A percentile compares a stretch with the other conserved stretches of the same genome.
Conservation (phyloP, 1,140 invertebrate species). For the Pissodes strobi region DNA sequence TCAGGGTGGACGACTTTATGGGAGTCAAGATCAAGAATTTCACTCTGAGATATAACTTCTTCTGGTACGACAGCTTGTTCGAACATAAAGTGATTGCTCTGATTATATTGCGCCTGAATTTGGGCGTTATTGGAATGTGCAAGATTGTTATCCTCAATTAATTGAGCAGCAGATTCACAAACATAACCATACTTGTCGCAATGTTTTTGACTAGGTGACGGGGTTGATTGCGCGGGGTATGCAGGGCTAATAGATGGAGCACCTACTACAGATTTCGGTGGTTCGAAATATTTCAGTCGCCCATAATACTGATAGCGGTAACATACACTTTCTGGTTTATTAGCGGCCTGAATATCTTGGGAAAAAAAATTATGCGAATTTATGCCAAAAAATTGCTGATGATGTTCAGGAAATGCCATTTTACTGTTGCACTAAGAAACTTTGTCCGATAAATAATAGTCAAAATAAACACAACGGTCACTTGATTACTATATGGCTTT, state of each 20-base stretch:
- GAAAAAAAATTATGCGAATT: conserved; percentile 10
- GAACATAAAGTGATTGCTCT: conserved; percentile 57
- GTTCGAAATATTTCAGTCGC: conserved; percentile 46
- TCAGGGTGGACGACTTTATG: conserved; percentile 80
- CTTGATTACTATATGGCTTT: conserved; percentile 22
- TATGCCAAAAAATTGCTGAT: conserved; percentile 31
- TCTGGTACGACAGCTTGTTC: conserved; percentile 56
- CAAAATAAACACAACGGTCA: conserved; percentile 33
- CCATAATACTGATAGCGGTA: conserved; percentile 51
- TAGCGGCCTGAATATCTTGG: conserved; percentile 51
- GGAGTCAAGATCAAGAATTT: conserved; percentile 85
- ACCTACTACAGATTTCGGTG: conserved; percentile 56
- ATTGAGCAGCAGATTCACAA: conserved; percentile 69
- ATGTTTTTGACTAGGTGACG: conserved; percentile 68
- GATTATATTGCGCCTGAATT: conserved; percentile 50
- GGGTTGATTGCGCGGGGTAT: conserved; percentile 65
- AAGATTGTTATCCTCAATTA: conserved; percentile 72
- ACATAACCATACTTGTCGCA: conserved; percentile 81
- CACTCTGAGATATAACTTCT: conserved; percentile 69
- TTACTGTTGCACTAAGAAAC: conserved; percentile 3
- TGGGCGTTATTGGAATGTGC: conserved; percentile 66
- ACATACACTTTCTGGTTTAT: conserved; percentile 57
- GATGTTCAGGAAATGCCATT: conserved; percentile 31
- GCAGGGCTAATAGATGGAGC: conserved; percentile 68
- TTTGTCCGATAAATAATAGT: conserved; percentile 2